Evolutionary conservation across 1,140 invertebrate species (phyloP).

Genomic region (Cherax destructor): DNA sequence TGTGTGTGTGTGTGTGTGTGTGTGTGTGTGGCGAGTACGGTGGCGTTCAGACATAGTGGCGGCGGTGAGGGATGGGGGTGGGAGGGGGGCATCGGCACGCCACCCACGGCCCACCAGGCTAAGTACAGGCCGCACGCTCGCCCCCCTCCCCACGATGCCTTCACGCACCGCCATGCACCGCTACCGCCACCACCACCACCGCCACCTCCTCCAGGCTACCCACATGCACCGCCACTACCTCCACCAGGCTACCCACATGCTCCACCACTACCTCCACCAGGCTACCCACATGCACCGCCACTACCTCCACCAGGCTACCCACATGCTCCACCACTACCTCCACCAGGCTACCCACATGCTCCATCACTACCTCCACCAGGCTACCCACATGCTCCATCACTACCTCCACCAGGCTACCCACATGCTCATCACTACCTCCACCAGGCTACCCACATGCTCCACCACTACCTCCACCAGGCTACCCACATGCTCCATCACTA

Average conservation of each 20-base stretch:
- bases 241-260: no score
- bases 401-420: not conserved
- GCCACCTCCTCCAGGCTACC: not conserved
- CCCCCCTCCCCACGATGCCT: constrained; percentile 23
- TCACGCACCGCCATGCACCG: constrained; percentile 39
- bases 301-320: no score
- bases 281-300: not conserved
- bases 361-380: no score
- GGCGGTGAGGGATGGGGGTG: constrained; percentile 6
- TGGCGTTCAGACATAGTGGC: constrained; percentile 38
- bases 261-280: not conserved
- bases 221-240: not conserved
- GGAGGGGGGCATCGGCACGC: constrained; percentile 9
- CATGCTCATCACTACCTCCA: no score
- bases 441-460: no score
- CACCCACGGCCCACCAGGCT: not conserved
- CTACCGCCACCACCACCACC: not conserved
- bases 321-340: no score
- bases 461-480: no score
- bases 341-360: no score
- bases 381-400: no score
- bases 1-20: not conserved
- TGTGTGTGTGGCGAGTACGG: not conserved
- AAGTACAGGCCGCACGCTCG: constrained; percentile 38
- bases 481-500: no score